Base-by-base conservation (phyloP, 2,113 vertebrate species). In the Cebidichthys violaceus region DNA sequence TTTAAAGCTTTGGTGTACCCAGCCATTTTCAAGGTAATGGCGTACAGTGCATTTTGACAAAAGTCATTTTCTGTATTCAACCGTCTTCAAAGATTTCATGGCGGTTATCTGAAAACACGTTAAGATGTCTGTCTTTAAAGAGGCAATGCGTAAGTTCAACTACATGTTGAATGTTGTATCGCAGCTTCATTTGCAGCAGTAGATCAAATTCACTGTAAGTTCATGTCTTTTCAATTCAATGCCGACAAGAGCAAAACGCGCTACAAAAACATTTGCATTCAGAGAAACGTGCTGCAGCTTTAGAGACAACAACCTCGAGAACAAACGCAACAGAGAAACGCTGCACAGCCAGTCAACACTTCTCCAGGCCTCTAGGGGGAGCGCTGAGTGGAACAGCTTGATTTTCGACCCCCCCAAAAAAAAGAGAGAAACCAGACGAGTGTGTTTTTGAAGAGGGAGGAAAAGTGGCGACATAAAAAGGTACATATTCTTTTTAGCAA, bases 1-100 rank as follows among this genome's bases (percentile, higher is more conserved):
- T 73, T 85, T 79, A 75, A 33, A 87, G 62, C 62, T 64, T 81
- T 78, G 15, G 47, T 72, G 17, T 33, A 39, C 45, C 10, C 47
- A 33, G 37, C 20, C 11, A n/a, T 79, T 73, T 75, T 43, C 9
- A 59, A 76, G 31, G 74, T 69, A 68, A 54, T n/a, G 24, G 39
- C 43, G 8, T 18, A 27, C 31, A 55, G 20, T 52, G 75, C 3
- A 60, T 77, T 83, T 71, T n/a, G n/a, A 52, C 33, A 2, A 9
- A 84, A 52, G 55, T 39, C 18, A 72, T 22, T 52, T 54, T 82
- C 27, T 52, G 35, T 69, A 14, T 55, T 74, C 24, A 68, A n/a
- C 11, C 35, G 68, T 71, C 66, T 37, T 65, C 27, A 64, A 59
- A 54, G 33, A 67, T 72, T 69, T 88, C 22, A 72, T 24, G 31